Evolutionary conservation across 2,888 invertebrate species (phyloP).

Genomic region (Leptinotarsa haldemani): DNA sequence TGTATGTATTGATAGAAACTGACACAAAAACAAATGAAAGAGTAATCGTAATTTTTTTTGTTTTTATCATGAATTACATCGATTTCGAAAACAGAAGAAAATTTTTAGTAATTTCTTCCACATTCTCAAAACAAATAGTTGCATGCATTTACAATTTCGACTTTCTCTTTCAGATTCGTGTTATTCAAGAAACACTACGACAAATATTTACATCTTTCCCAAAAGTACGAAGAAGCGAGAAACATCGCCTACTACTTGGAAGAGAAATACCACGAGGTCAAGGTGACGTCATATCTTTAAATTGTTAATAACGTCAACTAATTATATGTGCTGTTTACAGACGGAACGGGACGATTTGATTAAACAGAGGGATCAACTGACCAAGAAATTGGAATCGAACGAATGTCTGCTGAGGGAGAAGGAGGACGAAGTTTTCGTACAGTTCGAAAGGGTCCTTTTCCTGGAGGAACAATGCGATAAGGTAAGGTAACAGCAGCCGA

Average conservation of each 20-base stretch:
- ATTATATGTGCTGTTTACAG: slow-evolving; percentile 56
- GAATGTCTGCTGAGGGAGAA: slow-evolving; percentile 71
- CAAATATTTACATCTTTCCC: slow-evolving; percentile 72
- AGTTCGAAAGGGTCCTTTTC: slow-evolving; percentile 70
- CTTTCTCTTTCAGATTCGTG: slow-evolving; percentile 68
- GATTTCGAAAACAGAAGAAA: too few species aligned
- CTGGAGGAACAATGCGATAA: slow-evolving; percentile 72
- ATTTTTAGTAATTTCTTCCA: too few species aligned
- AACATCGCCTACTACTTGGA: slow-evolving; percentile 73
- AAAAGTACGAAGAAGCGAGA: slow-evolving; percentile 72
- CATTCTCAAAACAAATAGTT: background rate
- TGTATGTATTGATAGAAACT: too few species aligned
- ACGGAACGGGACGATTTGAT: slow-evolving; percentile 71
- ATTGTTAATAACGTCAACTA: slow-evolving; percentile 13
- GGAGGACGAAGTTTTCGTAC: slow-evolving; percentile 73
- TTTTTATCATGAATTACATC: too few species aligned
- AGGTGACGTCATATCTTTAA: slow-evolving; percentile 64
- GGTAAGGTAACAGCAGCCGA: slow-evolving; percentile 53
- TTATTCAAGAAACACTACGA: slow-evolving; percentile 74
- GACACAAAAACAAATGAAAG: too few species aligned
- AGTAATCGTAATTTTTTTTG: too few species aligned
- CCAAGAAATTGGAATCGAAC: slow-evolving; percentile 69
- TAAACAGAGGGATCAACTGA: slow-evolving; percentile 67
- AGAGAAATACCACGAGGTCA: slow-evolving; percentile 75
- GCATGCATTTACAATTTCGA: background rate